These are phyloP conservation scores for Melanotaenia nigrans DNA, from an alignment of 2,797 vertebrate species.

Conservation along the genomic window DNA sequence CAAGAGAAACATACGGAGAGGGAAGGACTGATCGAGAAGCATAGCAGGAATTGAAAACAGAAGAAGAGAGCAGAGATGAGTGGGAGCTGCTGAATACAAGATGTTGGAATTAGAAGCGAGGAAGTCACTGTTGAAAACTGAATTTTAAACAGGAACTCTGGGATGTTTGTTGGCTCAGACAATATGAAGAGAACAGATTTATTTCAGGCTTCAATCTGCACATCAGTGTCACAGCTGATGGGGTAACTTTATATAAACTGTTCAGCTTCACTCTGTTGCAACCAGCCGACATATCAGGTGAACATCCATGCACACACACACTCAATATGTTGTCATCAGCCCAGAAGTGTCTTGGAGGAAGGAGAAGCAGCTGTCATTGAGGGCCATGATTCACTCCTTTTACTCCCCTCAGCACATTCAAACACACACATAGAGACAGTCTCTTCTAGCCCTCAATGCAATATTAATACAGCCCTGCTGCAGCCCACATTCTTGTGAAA, in stretches of 20 bases:
- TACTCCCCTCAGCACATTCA: constrained; percentile 14
- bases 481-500: constrained; percentile 56
- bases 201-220: too few relatives aligned
- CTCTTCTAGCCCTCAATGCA: constrained; percentile 39
- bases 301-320: background rate
- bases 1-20: constrained; percentile 52
- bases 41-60: constrained; percentile 52
- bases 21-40: constrained; percentile 35
- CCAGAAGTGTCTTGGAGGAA: constrained; percentile 11
- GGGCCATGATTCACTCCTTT: constrained; percentile 43
- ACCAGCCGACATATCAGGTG: too few relatives aligned
- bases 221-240: too few relatives aligned
- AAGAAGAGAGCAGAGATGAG: constrained; percentile 58
- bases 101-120: constrained; percentile 52
- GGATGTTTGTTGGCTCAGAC: constrained; percentile 31
- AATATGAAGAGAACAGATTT: constrained; percentile 2
- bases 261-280: too few relatives aligned
- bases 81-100: constrained; percentile 52
- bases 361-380: constrained; percentile 48
- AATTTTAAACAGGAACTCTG: constrained; percentile 55
- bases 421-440: background rate
- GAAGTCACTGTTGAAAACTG: constrained; percentile 47
- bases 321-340: background rate
- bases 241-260: too few relatives aligned
- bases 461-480: constrained; percentile 58